Base-by-base conservation (phyloP, 2,113 vertebrate genomes). In the Nannobrachium achirus region DNA sequence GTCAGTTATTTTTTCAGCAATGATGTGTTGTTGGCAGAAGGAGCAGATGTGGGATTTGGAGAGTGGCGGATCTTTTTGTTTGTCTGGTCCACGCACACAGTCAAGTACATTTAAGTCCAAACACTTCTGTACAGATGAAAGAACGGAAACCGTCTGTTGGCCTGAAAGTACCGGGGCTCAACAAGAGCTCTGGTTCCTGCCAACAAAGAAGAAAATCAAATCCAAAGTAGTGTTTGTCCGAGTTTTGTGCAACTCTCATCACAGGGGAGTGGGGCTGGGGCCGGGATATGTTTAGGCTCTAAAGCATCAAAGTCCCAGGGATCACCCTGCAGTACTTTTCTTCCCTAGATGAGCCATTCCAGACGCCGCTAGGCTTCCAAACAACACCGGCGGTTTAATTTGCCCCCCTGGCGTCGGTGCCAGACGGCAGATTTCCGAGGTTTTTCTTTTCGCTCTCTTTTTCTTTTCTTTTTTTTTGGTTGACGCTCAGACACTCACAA, bases 61-160 rank as follows among this genome's bases (percentile, higher is more conserved):
- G 7, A 15, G 10, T 58, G 25, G 25, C 25, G 6, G 25, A n/a
- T n/a, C 25, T 5, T 41, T 8, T 14, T 58, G 3, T 10, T 41
- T 39, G 6, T 57, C 14, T 40, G 7, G 65, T 42, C 25, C 25
- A 33, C 25, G 25, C 42, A 40, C 55, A 58, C 13, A 33, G 58
- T 63, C 41, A 58, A 45, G 46, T 63, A 25, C 38, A 73, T 46
- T 59, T 69, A 44, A 57, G 16, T 44, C 18, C 4, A 16, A 46
- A 55, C 42, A 53, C 25, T 57, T 42, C 50, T 55, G 45, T 59
- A 15, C 58, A 56, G 57, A 42, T 25, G 33, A 52, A 45, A 8
- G 56, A 55, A 50, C 20, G 1, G 42, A 18, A 42, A 10, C 38
- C 15, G 42, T 20, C 19, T 25, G 53, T 14, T 4, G 8, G 42